Base-by-base conservation (phyloP, 1,140 invertebrate species). In the Panulirus ornatus region DNA sequence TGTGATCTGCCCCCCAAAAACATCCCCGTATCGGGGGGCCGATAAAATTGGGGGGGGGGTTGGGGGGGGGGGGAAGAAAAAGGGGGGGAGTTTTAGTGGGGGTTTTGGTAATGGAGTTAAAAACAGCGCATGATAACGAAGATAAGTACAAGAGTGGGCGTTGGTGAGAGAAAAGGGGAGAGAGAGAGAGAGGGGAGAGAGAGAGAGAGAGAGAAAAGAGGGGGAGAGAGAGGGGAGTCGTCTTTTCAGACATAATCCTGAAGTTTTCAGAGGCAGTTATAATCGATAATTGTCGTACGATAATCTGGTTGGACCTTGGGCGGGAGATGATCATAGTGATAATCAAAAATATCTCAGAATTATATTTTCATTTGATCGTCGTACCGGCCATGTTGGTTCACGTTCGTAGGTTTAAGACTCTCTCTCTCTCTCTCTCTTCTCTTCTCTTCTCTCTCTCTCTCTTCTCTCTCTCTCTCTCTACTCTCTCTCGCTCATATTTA, bases 401-500 rank as follows among this genome's bases (percentile, higher is more conserved):
- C n/a, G n/a, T n/a, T n/a, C n/a, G n/a, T n/a, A n/a, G 73, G 34
- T 76, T 76, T 36, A 5, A 38, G 11, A 34, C 0, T 27, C 63
- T 76, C 34, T 76, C 73, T 76, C 73, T 76, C 73, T 76, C 73
- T 76, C 73, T 76, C 73, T 76, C 73, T 76, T 34, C 36, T 34
- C 34, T 34, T 76, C 73, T 73, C 71, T 75, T 34, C 36, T 34
- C 36, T 34, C 36, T 34, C 36, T 34, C 36, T 34, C 19, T 2
- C 36, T 3, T n/a, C 27, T 75, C 27, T 1, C n/a, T 34, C 36
- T 75, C 1, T 5, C 70, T n/a, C n/a, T n/a, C n/a, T n/a, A 16
- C 36, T 75, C 42, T 8, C 42, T 9, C 36, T 75, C 27, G n/a
- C n/a, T n/a, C n/a, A n/a, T n/a, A n/a, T n/a, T n/a, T n/a, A n/a